Evolutionary conservation across 2,113 vertebrate species (phyloP), one percentile per base, ranked within the genome.

Genomic region (Xenopus laevis): DNA sequence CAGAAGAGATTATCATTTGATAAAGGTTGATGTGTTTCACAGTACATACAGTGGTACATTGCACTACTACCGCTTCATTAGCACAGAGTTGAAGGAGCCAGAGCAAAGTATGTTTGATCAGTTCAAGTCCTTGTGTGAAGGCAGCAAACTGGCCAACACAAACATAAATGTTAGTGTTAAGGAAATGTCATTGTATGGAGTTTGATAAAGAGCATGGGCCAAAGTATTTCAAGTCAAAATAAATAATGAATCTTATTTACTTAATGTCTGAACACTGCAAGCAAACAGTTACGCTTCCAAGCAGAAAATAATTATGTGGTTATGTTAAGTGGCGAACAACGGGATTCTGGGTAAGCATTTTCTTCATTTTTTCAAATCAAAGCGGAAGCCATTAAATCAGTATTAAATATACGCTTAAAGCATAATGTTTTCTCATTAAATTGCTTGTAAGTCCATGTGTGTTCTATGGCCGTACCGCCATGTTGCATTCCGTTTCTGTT

Each of bases 91-190:
- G 0, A 3, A 27, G 21, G 60, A 27, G 23, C 0, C 17, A 64
- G 20, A 59, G n/a, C 21, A 45, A 70, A 76, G 74, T 68, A 75
- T 78, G 77, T 79, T 78, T 80, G 79, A 80, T 75, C 59, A 75
- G 23, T 80, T 81, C 78, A 81, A 58, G 79, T 79, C 82, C 64
- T 76, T 79, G 52, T 77, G 74, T 76, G 71, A 82, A 84, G 85
- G 53, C 83, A 83, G 82, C 53, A 67, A 67, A 58, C 47, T 67
- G 72, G 53, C 72, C 64, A 67, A 74, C 44, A 15, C 30, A 67
- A 74, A 72, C 52, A 67, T 47, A 66, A 67, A 66, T 74, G 64
- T 74, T 74, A 68, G 72, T 60, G 12, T 57, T 60, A 21, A 68
- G 72, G 58, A 61, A 57, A 45, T 74, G 23, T 68, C 64, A 60